These are phyloP conservation scores for Tympanoctomys barrerae DNA, from an alignment of 2,797 vertebrate species.

Conservation along the genomic window DNA sequence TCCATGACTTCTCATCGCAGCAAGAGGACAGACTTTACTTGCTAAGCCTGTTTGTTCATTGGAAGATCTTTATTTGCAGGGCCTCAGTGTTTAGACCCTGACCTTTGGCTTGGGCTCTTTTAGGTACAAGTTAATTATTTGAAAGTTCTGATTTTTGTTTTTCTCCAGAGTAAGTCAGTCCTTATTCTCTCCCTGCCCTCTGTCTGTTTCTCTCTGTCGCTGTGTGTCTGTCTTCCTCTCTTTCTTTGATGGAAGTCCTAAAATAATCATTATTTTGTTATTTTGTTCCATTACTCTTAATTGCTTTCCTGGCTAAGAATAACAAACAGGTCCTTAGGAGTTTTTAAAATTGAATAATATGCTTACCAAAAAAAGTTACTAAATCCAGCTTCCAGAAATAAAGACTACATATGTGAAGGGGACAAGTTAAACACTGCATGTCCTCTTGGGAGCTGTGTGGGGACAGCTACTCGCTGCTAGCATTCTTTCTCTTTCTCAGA, in stretches of 20 bases:
- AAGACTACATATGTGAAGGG: neutral
- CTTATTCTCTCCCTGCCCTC: neutral
- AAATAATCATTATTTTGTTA: constrained; percentile 72
- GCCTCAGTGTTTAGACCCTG: constrained; percentile 34
- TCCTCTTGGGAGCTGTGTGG: neutral
- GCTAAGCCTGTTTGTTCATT: neutral
- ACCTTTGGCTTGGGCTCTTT: constrained; percentile 56
- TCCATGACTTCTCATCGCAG: neutral
- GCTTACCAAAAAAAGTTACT: neutral
- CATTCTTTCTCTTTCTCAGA: neutral
- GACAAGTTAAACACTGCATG: neutral
- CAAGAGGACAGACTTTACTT: neutral
- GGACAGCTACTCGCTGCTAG: neutral
- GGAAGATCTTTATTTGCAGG: neutral
- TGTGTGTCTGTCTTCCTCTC: neutral
- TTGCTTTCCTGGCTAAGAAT: constrained; percentile 67
- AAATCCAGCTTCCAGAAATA: constrained; percentile 56
- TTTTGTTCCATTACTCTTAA: constrained; percentile 80
- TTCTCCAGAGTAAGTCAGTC: neutral
- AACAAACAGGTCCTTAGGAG: constrained; percentile 51
- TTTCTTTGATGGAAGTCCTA: constrained; percentile 28
- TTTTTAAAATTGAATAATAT: constrained; percentile 69
- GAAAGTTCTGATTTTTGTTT: constrained; percentile 64
- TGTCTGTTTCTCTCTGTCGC: neutral
- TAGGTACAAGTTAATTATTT: constrained; percentile 79